phyloP scores from a whole-genome alignment of 2,113 vertebrate species.

The Odocoileus hemionus region DNA sequence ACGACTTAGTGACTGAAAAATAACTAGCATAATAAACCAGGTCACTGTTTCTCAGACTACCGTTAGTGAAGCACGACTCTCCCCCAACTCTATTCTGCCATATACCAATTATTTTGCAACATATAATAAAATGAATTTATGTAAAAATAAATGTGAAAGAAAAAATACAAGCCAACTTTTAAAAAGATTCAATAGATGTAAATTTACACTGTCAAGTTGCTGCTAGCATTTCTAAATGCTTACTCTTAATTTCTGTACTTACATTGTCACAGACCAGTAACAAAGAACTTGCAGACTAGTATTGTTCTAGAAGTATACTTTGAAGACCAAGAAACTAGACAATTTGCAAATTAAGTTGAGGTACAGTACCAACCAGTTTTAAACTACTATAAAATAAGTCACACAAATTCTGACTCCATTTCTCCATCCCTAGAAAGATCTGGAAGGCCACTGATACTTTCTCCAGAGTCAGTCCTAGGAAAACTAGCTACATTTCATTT shows the following conservation, averaged over 20 bases:
- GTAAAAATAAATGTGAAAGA: neutral
- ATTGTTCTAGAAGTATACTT: neutral
- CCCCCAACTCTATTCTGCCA: neutral
- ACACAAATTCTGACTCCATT: neutral
- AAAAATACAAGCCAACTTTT: neutral
- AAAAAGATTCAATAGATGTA: neutral
- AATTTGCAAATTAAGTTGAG: neutral
- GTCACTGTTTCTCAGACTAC: neutral
- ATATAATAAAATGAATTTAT: neutral
- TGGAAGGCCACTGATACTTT: neutral
- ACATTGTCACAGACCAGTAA: neutral
- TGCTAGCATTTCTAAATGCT: neutral
- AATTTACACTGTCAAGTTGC: neutral
- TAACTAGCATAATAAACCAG: neutral
- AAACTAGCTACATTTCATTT: neutral
- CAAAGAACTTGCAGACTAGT: neutral
- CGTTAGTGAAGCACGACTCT: neutral
- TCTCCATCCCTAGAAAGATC: neutral
- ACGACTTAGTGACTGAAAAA: neutral
- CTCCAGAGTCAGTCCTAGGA: neutral
- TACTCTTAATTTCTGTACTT: constrained; percentile 17
- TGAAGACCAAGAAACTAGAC: neutral
- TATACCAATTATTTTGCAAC: neutral
- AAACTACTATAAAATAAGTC: neutral
- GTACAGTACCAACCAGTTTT: neutral